Conservation (phyloP, 2,113 vertebrate genomes). For the Sturnira hondurensis region DNA sequence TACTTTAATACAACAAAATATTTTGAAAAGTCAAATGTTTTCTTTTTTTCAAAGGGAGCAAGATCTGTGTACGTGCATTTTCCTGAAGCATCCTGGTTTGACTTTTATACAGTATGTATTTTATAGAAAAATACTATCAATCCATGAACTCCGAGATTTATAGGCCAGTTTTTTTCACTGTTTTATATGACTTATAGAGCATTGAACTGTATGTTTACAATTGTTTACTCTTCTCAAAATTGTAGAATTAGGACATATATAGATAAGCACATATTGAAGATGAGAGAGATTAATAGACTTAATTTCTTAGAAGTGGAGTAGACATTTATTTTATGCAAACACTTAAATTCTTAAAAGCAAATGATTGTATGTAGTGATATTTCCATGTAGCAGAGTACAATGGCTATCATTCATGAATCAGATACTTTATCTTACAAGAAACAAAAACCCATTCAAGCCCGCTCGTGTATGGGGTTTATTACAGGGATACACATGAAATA, state of each 20-base stretch:
- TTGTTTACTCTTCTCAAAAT: background rate
- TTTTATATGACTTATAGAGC: background rate
- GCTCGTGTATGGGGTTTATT: background rate
- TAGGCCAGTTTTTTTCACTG: background rate
- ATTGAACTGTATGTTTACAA: background rate
- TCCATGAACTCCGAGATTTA: background rate
- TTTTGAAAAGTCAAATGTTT: constrained; percentile 55
- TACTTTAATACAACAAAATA: background rate
- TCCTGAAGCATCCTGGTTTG: constrained; percentile 75
- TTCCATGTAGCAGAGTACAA: background rate
- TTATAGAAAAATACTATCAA: background rate
- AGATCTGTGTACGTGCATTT: constrained; percentile 75
- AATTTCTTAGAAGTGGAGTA: background rate
- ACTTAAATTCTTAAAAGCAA: constrained; percentile 12
- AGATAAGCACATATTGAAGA: background rate
- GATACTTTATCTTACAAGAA: background rate
- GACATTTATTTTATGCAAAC: background rate
- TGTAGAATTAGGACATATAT: background rate
- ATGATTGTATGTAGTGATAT: background rate
- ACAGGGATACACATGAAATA: background rate
- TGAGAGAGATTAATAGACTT: background rate
- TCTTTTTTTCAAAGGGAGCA: constrained; percentile 71
- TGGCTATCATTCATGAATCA: background rate
- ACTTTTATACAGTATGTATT: constrained; percentile 73
- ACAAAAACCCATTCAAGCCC: background rate